Percentiles rank a stretch among this genome's conserved stretches.
Conservation (phyloP, 1,140 invertebrate genomes). For the Anagrus nilaparvatae region DNA sequence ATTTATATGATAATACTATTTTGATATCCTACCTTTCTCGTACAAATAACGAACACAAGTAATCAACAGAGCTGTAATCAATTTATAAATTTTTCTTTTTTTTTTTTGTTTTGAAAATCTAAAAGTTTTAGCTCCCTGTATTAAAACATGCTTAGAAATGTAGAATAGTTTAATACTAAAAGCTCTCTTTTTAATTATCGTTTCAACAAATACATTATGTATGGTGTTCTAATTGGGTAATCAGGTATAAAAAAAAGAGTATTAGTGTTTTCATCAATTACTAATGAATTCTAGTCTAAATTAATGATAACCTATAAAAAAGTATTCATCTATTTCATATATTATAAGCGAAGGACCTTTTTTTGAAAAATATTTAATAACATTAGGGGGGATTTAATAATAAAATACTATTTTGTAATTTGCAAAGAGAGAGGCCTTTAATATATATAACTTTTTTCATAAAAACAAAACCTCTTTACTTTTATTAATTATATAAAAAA, state of each 20-base stretch:
- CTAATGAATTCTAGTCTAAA: neutral
- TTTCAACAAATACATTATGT: no score
- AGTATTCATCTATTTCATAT: no score
- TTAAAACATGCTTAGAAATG: conserved; percentile 4
- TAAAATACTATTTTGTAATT: no score
- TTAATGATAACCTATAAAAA: neutral
- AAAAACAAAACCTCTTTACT: conserved; percentile 11
- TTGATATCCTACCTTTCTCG: conserved; percentile 34
- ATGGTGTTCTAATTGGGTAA: no score
- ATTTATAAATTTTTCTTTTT: conserved; percentile 13
- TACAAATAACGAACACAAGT: conserved; percentile 26
- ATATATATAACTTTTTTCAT: conserved; percentile 10
- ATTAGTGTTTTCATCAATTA: neutral
- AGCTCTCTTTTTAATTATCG: no score
- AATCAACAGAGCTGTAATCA: no score
- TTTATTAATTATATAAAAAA: no score
- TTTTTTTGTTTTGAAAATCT: conserved; percentile 5
- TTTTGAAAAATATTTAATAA: conserved; percentile 7
- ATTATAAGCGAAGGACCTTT: conserved; percentile 10
- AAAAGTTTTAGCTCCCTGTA: neutral
- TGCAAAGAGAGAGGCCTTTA: conserved; percentile 15
- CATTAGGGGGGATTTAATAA: conserved; percentile 8
- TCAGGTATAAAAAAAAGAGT: conserved; percentile 8
- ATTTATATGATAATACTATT: no score
- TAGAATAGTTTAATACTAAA: no score